Base-by-base conservation (phyloP, 2,888 invertebrate genomes). In the Liopterus haemorrhoidalis region DNA sequence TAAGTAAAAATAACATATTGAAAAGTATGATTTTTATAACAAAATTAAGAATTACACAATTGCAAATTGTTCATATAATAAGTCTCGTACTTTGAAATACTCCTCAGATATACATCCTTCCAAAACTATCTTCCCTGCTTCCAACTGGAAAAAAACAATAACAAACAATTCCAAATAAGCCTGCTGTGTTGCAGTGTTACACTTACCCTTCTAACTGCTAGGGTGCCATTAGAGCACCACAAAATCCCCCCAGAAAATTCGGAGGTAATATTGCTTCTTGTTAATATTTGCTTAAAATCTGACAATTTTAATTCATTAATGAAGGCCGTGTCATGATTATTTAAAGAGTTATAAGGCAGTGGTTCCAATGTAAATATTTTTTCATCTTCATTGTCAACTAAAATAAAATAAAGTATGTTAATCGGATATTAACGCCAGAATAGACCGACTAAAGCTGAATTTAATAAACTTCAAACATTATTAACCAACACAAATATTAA, bases 61-160 rank as follows among this genome's bases (percentile, higher is more conserved):
- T 45, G 96, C 97, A 69, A 95, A 99, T 65, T 99, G 96, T 52
- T 90, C 86, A 64, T 99, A 99, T 20, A 99, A 71, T 24, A 96
- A 70, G 57, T 92, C 89, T 45, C 95, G 76, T 33, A 99, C 86
- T 75, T 81, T 85, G 69, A 87, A 99, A 68, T 94, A 99, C 55
- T 97, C 95, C 58, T 94, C 92, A 5, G 92, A 90, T 1, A 95
- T 70, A 44, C 89, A 86, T 0, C 99, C 97, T 70, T 99, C 97
- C 48, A 99, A 70, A 22, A 91, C 85, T 25, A 99, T 87, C 61
- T 85, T 82, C 0, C 96, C 96, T 40, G 86, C 82, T 59, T 96
- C 95, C 68, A 89, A 82, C 85, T 91, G 69, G 56, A 78, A 78
- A 50, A 59, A 54, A 52, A 32, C 32, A 43, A 25, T 36, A 31